Evolutionary conservation across 53 echinoderm and acorn worm species (phyloP).

Genomic region (Antedon mediterranea): DNA sequence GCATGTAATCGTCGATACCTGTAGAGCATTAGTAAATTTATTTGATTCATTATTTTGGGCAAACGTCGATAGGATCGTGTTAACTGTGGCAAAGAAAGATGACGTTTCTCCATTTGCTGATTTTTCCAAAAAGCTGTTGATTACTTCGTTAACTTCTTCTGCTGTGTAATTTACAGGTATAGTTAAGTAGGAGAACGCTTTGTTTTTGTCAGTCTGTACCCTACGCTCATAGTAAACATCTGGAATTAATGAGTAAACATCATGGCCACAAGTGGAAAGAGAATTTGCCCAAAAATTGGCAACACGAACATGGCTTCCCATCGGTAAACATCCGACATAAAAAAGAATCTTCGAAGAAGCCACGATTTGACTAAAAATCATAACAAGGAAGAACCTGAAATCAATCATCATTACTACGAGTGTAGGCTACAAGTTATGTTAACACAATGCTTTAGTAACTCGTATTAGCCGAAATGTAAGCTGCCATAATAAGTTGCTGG

Average conservation of each 20-base stretch:
- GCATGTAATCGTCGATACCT: neutral
- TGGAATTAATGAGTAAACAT: conserved; percentile 15
- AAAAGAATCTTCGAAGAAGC: neutral
- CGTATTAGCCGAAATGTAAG: too few relatives aligned
- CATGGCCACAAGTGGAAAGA: neutral
- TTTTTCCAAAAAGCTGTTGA: neutral
- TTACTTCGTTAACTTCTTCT: neutral
- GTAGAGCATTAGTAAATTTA: neutral
- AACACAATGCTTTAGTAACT: too few relatives aligned
- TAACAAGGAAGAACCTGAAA: too few relatives aligned
- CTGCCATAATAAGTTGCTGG: too few relatives aligned
- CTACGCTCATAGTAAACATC: neutral
- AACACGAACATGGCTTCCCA: neutral
- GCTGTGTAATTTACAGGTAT: neutral
- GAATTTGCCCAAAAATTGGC: neutral
- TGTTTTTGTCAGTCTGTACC: neutral
- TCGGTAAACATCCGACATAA: neutral
- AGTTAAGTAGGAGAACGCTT: neutral
- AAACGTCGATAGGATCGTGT: neutral
- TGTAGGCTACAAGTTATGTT: too few relatives aligned
- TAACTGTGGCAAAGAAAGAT: neutral
- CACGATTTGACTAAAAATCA: neutral
- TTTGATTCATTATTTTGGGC: neutral
- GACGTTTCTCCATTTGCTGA: neutral
- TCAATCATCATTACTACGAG: too few relatives aligned